Conservation (phyloP, 2,113 vertebrate species). For the Beaufortia kweichowensis region DNA sequence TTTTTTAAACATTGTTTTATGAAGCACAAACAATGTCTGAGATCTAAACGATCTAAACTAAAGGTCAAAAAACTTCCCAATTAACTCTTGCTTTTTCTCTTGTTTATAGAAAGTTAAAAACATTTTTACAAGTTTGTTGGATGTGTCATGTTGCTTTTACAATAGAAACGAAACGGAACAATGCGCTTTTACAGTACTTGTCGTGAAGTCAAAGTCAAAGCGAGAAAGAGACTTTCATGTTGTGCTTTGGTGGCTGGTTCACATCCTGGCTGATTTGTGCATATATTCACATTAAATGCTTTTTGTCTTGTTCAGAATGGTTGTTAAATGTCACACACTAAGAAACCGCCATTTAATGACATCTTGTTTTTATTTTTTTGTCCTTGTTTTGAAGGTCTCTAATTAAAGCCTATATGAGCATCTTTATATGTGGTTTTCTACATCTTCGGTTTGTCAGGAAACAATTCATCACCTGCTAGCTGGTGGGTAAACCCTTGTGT, state of each 20-base stretch:
- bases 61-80: conserved; percentile 13
- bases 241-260: conserved; percentile 56
- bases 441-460: conserved; percentile 59
- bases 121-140: conserved; percentile 35
- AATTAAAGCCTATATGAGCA: conserved; percentile 46
- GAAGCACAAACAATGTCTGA: neutral
- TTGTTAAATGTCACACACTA: conserved; percentile 66
- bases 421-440: conserved; percentile 70
- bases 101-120: conserved; percentile 18
- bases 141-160: conserved; percentile 36
- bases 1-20: conserved; percentile 3
- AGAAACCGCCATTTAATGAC: conserved; percentile 70
- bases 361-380: conserved; percentile 64
- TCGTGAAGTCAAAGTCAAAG: conserved; percentile 65
- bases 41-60: neutral
- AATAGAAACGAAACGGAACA: conserved; percentile 4
- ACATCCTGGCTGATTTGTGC: conserved; percentile 66
- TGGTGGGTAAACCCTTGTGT: conserved; percentile 6
- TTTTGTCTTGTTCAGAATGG: conserved; percentile 64
- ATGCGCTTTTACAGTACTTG: conserved; percentile 48
- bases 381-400: conserved; percentile 66
- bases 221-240: conserved; percentile 57
- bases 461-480: conserved; percentile 52
- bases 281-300: conserved; percentile 55
- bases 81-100: conserved; percentile 15